Evolutionary conservation across 35 echinoderm and acorn worm species (phyloP).

Genomic region (Stichopus chloronotus): DNA sequence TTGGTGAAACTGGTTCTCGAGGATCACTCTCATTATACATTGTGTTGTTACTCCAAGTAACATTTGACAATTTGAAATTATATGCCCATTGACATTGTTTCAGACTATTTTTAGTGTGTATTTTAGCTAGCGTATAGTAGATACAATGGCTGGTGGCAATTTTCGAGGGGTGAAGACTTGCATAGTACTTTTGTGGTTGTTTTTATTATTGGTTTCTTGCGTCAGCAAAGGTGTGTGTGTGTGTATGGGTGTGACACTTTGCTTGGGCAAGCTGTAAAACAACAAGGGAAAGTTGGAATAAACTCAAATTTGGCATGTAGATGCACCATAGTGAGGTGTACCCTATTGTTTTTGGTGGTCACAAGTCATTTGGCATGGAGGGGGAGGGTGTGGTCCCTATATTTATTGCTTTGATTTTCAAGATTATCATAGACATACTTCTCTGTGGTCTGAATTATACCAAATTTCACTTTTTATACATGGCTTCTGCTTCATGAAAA

Average conservation of each 20-base stretch:
- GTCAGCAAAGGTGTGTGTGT: too few species aligned
- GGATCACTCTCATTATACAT: constrained; percentile 3
- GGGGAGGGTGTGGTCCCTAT: not conserved
- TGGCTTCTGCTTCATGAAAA: constrained; percentile 8
- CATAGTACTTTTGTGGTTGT: not conserved
- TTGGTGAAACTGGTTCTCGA: not conserved
- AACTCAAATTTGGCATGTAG: not conserved
- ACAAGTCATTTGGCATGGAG: not conserved
- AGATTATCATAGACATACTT: constrained; percentile 4
- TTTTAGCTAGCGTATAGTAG: not conserved
- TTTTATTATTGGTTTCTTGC: too few species aligned
- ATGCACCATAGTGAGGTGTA: not conserved
- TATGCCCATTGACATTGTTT: not conserved
- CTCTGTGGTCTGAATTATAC: constrained; percentile 1
- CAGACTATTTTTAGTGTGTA: constrained; percentile 4
- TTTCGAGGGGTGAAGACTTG: constrained; percentile 2
- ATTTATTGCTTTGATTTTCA: constrained; percentile 3
- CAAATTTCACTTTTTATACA: not conserved
- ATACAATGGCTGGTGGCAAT: not conserved
- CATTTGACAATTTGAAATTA: not conserved
- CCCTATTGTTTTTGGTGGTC: not conserved
- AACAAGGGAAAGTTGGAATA: constrained; percentile 1
- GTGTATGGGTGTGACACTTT: too few species aligned
- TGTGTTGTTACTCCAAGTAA: constrained; percentile 8
- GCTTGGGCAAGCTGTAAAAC: not conserved